These are phyloP conservation scores for Hemicrepidius hirtus DNA, from an alignment of 2,888 invertebrate genomes.

Conservation along the genomic window DNA sequence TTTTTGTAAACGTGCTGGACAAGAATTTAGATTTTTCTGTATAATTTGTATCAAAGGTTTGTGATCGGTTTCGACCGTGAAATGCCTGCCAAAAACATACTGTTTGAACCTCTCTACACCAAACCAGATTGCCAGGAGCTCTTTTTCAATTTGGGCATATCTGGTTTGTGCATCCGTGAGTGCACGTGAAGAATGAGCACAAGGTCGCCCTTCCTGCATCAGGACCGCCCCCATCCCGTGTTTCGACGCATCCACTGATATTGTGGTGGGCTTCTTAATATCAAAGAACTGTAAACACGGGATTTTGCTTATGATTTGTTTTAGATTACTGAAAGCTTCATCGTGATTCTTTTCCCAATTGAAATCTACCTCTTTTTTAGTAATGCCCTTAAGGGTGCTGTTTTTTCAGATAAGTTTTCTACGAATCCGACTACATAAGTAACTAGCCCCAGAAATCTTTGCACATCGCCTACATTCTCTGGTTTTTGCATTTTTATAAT, in stretches of 20 bases:
- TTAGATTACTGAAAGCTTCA: constrained; percentile 9
- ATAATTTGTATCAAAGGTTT: constrained; percentile 44
- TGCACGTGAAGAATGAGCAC: constrained; percentile 53
- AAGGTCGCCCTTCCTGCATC: constrained; percentile 53
- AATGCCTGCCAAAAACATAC: constrained; percentile 52
- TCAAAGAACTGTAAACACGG: constrained; percentile 46
- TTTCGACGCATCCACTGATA: constrained; percentile 43
- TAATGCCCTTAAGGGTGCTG: background rate
- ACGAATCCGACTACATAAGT: constrained; percentile 9
- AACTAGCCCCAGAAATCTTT: constrained; percentile 11
- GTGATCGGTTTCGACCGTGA: constrained; percentile 57
- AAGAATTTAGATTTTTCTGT: constrained; percentile 43
- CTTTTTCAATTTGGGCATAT: constrained; percentile 36
- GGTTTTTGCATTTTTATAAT: constrained; percentile 42
- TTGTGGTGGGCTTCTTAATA: constrained; percentile 30
- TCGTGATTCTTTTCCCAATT: background rate
- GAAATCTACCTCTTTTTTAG: background rate
- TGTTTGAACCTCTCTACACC: constrained; percentile 34
- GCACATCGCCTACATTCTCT: too few relatives aligned
- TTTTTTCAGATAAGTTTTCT: constrained; percentile 12
- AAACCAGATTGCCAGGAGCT: constrained; percentile 25
- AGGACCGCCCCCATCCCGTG: constrained; percentile 59
- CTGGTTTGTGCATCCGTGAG: background rate
- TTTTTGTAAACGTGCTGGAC: constrained; percentile 50
- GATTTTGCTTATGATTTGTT: constrained; percentile 35